A percentile compares a stretch with the other conserved stretches of the same genome.
Conservation (phyloP, 2,113 vertebrate genomes). For the Castor canadensis region DNA sequence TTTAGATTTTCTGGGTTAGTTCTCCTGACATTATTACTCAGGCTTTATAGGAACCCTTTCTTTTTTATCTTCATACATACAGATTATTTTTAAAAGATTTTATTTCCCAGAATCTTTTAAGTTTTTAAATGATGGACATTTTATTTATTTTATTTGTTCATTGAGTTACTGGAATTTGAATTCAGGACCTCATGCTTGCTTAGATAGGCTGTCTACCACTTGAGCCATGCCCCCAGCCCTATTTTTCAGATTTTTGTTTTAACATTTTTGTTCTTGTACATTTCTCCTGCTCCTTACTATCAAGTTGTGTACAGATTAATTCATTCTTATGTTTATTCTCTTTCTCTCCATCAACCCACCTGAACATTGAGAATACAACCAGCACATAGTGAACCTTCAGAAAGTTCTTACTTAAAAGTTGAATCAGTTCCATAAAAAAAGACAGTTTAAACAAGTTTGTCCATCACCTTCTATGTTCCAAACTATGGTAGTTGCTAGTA, state of each 20-base stretch:
- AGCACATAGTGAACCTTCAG: not conserved
- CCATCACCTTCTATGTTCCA: not conserved
- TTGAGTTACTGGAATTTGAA: too few species aligned
- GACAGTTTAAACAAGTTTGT: not conserved
- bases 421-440: not conserved
- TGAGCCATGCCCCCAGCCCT: too few species aligned
- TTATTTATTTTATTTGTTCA: too few species aligned
- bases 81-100: not conserved
- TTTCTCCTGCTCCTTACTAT: not conserved
- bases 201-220: too few species aligned
- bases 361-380: not conserved
- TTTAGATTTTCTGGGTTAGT: not conserved
- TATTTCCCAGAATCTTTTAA: too few species aligned
- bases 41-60: not conserved
- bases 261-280: not conserved
- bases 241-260: slow-evolving; percentile 26
- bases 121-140: too few species aligned
- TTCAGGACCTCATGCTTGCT: too few species aligned
- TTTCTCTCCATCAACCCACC: not conserved
- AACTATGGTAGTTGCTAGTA: not conserved
- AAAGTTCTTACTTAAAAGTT: not conserved
- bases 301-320: not conserved
- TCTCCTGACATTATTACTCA: not conserved
- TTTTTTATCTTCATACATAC: not conserved
- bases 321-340: not conserved